Conservation (phyloP, 2,113 vertebrate species). For the Chrysochloris asiatica region DNA sequence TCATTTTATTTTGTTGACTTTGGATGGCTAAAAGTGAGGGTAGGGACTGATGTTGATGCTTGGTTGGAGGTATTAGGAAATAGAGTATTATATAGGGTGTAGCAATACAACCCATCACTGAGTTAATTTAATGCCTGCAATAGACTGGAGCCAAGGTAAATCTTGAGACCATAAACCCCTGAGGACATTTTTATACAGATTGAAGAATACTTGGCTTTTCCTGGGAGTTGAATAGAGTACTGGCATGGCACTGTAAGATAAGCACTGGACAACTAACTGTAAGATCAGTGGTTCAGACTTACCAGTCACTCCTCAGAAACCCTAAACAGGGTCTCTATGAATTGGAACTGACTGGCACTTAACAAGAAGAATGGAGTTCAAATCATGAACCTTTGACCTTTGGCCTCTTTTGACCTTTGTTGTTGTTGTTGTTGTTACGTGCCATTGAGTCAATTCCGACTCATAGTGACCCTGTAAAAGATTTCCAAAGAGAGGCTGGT, state of each 20-base stretch:
- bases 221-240: neutral
- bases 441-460: too few species aligned
- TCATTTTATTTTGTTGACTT: constrained; percentile 34
- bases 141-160: neutral
- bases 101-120: neutral
- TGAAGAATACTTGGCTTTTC: neutral
- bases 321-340: too few species aligned
- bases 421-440: too few species aligned
- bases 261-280: too few species aligned
- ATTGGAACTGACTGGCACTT: too few species aligned
- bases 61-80: neutral
- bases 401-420: too few species aligned
- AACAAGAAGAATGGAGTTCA: neutral
- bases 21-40: neutral
- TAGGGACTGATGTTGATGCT: neutral
- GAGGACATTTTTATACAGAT: neutral
- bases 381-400: neutral
- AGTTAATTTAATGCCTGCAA: neutral
- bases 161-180: neutral
- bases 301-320: too few species aligned
- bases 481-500: too few species aligned
- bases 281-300: too few species aligned
- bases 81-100: neutral
- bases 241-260: too few species aligned
- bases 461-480: too few species aligned